Evolutionary conservation across 2,888 invertebrate species (phyloP).

Genomic region (Cryptus armator): DNA sequence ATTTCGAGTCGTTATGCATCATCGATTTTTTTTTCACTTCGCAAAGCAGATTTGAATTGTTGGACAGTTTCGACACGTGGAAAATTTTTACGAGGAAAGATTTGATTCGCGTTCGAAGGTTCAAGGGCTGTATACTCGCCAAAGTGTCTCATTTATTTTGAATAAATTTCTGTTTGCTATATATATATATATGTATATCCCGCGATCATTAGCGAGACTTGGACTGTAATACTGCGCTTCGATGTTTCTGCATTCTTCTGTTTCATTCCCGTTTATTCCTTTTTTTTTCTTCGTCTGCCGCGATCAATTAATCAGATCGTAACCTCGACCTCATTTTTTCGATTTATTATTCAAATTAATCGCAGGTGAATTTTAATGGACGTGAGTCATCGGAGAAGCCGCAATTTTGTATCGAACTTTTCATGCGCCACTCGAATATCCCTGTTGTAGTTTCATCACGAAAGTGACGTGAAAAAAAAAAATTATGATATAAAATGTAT

Average conservation of each 20-base stretch:
- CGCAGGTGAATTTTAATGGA: conserved; percentile 12
- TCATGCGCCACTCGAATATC: background rate
- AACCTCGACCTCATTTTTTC: conserved; percentile 16
- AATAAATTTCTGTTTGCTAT: background rate
- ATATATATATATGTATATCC: background rate
- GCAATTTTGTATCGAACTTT: background rate
- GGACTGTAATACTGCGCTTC: background rate
- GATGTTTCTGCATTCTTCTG: background rate
- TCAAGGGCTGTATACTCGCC: too few species aligned
- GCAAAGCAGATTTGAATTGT: too few species aligned
- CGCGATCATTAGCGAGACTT: background rate
- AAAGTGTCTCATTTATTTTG: background rate
- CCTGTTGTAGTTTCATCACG: background rate
- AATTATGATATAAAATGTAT: too few species aligned
- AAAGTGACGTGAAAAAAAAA: background rate
- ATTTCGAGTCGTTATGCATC: too few species aligned
- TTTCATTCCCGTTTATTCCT: background rate
- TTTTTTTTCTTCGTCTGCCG: background rate
- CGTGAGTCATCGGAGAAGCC: background rate
- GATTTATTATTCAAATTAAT: conserved; percentile 47
- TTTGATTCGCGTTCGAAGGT: too few species aligned
- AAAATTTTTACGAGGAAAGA: too few species aligned
- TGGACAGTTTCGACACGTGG: too few species aligned
- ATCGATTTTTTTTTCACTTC: too few species aligned
- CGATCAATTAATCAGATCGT: conserved; percentile 39